Evolutionary conservation across 2,797 vertebrate genomes (phyloP), one percentile per base, ranked within the genome.

Genomic region (Cossypha niveicapilla): DNA sequence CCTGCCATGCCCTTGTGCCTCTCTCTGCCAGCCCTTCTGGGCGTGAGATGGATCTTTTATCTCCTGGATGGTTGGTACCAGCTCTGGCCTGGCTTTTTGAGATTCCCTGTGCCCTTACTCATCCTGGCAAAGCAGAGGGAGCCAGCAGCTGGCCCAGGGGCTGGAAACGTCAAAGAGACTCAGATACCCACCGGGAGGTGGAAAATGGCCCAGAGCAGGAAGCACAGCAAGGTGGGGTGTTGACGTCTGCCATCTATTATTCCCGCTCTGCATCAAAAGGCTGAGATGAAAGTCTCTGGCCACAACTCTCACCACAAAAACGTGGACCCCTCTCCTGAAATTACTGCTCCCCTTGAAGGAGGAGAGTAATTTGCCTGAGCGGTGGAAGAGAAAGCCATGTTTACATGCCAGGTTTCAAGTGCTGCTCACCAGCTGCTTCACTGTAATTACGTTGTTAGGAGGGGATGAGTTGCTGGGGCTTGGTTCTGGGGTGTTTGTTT

Each of bases 281-380:
- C 87, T 5, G 3, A 94, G 95, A 96, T 95, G 72, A 96, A 96
- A 96, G 95, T 50, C 60, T 87, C 75, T 0, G 8, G 68, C 92
- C 91, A 77, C 94, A 92, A 71, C 65, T 57, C 68, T 93, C 15
- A 18, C 92, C 53, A 3, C 90, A 95, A 81, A 67, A 84, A 83
- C 6, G 0, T 27, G 50, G 92, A 94, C 78, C 91, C 94, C 80
- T 19, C 85, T 87, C 47, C 89, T 85, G 91, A 96, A 96, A 95
- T 97, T 96, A 94, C 95, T 92, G 94, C 78, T 97, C 92, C 95
- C 91, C 94, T 89, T 96, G 84, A 93, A 97, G 68, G 87, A 93
- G 70, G 24, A 77, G 74, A 54, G 50, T 44, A 77, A 77, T 95
- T 86, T 88, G 50, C 65, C 62, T 32, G 68, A 83, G 57, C 0